phyloP scores from a whole-genome alignment of 2,797 vertebrate genomes.

The Poeciliopsis gracilis region DNA sequence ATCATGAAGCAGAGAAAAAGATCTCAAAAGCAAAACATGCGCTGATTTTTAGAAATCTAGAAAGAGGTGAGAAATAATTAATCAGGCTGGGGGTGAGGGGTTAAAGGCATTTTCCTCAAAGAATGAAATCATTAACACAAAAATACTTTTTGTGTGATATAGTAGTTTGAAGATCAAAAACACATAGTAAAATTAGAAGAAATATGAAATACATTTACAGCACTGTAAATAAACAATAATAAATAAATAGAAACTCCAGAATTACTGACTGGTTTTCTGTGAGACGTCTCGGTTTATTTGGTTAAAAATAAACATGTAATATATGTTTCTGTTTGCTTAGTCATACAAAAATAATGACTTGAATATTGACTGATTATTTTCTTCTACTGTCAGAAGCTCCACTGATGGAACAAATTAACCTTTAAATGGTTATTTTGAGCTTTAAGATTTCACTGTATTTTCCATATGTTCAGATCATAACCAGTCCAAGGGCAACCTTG shows the following conservation, averaged over 20 bases:
- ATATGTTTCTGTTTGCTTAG: not conserved
- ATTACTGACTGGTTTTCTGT: not conserved
- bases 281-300: not conserved
- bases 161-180: not conserved
- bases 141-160: not conserved
- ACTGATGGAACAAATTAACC: constrained; percentile 3
- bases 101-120: not conserved
- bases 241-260: not conserved
- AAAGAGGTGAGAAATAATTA: not conserved
- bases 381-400: not conserved
- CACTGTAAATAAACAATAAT: not conserved
- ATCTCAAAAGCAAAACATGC: not conserved
- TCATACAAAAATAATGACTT: not conserved
- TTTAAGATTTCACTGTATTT: not conserved
- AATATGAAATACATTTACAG: not conserved
- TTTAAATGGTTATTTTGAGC: not conserved
- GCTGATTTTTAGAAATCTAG: not conserved
- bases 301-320: not conserved
- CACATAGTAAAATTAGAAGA: not conserved
- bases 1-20: not conserved
- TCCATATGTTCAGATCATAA: not conserved
- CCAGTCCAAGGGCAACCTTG: not conserved
- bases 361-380: not conserved
- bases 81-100: not conserved
- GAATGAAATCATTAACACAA: not conserved